phyloP scores from a whole-genome alignment of 53 echinoderm and acorn worm genomes.

The Zoroaster sp. region DNA sequence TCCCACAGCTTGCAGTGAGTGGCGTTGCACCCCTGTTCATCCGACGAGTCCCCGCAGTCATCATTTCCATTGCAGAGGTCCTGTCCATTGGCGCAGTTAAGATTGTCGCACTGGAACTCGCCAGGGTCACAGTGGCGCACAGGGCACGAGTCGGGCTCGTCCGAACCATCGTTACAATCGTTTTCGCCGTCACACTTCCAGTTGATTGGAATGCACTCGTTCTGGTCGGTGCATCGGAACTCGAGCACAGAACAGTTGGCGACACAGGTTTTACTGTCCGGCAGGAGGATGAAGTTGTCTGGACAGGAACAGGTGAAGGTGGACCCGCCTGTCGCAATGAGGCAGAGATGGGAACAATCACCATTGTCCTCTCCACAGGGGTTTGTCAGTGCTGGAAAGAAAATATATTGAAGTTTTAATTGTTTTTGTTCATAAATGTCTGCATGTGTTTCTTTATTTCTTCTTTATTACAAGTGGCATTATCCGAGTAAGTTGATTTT shows the following conservation, averaged over 20 bases:
- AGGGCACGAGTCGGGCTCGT: conserved; percentile 78
- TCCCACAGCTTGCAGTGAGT: conserved; percentile 74
- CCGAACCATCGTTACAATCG: conserved; percentile 83
- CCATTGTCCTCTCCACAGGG: conserved; percentile 83
- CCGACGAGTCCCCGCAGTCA: conserved; percentile 77
- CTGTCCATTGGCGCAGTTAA: conserved; percentile 55
- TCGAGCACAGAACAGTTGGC: conserved; percentile 65
- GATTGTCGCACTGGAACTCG: conserved; percentile 79
- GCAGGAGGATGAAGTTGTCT: conserved; percentile 59
- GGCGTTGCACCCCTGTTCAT: conserved; percentile 71
- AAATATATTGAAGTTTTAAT: not conserved
- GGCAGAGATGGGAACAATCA: conserved; percentile 90
- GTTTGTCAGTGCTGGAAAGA: conserved; percentile 58
- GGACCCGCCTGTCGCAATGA: conserved; percentile 64
- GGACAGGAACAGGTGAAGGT: conserved; percentile 83
- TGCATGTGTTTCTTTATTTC: too few relatives aligned
- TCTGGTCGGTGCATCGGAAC: conserved; percentile 67
- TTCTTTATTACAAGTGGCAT: too few relatives aligned
- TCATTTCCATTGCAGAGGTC: conserved; percentile 69
- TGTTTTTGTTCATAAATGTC: not conserved
- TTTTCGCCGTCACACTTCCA: conserved; percentile 85
- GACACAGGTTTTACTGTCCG: conserved; percentile 51
- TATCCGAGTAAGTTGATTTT: too few relatives aligned
- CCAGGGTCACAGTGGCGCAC: conserved; percentile 68
- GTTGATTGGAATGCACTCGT: conserved; percentile 81